These are phyloP conservation scores for Maccullochella peelii DNA, from an alignment of 2,113 vertebrate species.

Conservation along the genomic window DNA sequence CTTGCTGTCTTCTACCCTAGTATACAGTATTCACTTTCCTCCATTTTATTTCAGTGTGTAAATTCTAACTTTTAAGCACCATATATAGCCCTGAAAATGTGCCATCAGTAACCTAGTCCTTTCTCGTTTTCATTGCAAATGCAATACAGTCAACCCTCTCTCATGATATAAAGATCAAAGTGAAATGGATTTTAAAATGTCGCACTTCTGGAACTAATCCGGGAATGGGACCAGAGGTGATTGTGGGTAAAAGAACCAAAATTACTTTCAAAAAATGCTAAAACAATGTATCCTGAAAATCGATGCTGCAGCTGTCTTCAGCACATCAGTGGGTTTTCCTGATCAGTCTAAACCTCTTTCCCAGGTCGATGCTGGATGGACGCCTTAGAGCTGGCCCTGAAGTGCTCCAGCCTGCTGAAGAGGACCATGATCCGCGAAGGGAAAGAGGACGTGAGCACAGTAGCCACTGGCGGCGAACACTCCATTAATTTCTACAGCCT, in stretches of 20 bases:
- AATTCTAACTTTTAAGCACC: background rate
- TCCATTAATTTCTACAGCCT: conserved; percentile 95
- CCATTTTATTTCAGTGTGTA: background rate
- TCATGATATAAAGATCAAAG: background rate
- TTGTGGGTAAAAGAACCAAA: background rate
- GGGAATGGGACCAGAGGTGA: no score
- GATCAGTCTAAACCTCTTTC: background rate
- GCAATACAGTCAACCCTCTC: background rate
- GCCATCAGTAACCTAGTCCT: background rate
- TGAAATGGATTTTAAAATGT: background rate
- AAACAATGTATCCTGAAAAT: background rate
- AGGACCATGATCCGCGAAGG: conserved; percentile 98
- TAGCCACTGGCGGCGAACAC: conserved; percentile 84
- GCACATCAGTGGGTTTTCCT: background rate
- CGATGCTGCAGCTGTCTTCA: background rate
- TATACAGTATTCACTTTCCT: background rate
- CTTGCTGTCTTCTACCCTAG: background rate
- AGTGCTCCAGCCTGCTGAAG: conserved; percentile 96
- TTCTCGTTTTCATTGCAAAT: background rate
- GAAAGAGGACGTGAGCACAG: conserved; percentile 92
- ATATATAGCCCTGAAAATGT: background rate
- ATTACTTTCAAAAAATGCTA: background rate
- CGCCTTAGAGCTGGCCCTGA: conserved; percentile 96
- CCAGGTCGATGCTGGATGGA: conserved; percentile 99
- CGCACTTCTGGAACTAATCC: background rate